Base-by-base conservation (phyloP, 2,113 vertebrate species). In the Hypomesus transpacificus region DNA sequence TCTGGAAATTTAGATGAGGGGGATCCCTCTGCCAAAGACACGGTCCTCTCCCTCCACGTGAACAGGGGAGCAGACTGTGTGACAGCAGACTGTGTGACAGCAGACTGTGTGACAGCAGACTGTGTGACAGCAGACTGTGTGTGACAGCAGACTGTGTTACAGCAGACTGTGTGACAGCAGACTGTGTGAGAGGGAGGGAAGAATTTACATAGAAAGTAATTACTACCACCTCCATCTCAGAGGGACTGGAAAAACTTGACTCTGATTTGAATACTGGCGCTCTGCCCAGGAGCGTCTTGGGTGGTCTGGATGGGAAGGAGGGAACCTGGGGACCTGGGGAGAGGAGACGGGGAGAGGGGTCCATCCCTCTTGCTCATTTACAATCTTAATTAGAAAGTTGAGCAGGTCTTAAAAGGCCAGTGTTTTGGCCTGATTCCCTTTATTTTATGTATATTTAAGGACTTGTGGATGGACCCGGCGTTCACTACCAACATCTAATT, bases 371-470 rank as follows among this genome's bases (percentile, higher is more conserved):
- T 5, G 39, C 39, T 46, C 39, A 46, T 46, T 46, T 46, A 46
- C 39, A 46, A 46, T 46, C 39, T 46, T 69, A 73, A 75, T 73
- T 74, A 74, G 66, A 76, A 69, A 74, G 70, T 74, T 71, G 71
- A 76, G 68, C 60, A 79, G 54, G 59, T 66, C 79, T 73, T 74
- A 61, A 64, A 78, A 70, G 67, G 80, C 74, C 64, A 60, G 24
- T 66, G 70, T 53, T 31, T 22, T 66, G 64, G 57, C 1, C 57
- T 24, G 68, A 67, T 62, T 51, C 54, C 69, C 56, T 51, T 75
- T 68, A 57, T 77, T 66, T 61, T 77, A 39, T 39, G 8, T 39
- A 9, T 39, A 11, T 13, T 46, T 46, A 46, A 46, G 39, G 39
- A 39, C 39, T 39, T 39, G 39, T 39, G 39, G 39, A 39, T 39